Conservation (phyloP, 1,140 invertebrate species). For the Temnothorax nylanderi region DNA sequence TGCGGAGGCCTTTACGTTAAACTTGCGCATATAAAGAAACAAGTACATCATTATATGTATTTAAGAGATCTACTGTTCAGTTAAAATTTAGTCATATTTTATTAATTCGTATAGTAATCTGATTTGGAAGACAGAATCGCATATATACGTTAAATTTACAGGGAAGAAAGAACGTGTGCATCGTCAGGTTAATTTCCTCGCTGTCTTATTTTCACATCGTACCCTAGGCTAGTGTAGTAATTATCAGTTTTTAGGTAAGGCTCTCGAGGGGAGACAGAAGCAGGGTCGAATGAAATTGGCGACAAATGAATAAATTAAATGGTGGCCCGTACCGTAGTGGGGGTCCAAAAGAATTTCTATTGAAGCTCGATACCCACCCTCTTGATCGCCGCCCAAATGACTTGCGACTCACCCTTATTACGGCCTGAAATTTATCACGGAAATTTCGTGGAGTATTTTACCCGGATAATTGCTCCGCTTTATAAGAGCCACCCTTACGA, state of each 20-base stretch:
- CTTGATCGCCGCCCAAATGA: slow-evolving; percentile 75
- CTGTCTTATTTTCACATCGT: slow-evolving; percentile 19
- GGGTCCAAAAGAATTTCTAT: slow-evolving; percentile 80
- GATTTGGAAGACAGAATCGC: background rate
- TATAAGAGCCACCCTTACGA: slow-evolving; percentile 74
- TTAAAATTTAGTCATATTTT: background rate
- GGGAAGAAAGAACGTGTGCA: background rate
- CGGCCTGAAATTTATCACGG: slow-evolving; percentile 78
- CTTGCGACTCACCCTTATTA: slow-evolving; percentile 81
- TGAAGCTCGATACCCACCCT: slow-evolving; percentile 76
- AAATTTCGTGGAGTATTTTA: slow-evolving; percentile 80
- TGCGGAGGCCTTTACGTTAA: background rate
- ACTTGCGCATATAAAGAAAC: background rate
- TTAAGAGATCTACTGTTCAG: background rate
- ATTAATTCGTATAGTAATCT: background rate
- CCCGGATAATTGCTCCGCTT: slow-evolving; percentile 79
- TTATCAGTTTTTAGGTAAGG: slow-evolving; percentile 71
- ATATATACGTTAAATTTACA: background rate
- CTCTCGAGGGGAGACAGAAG: slow-evolving; percentile 13
- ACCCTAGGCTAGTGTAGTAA: slow-evolving; percentile 55
- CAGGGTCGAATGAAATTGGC: slow-evolving; percentile 57
- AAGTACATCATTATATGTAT: background rate
- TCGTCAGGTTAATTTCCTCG: slow-evolving; percentile 16
- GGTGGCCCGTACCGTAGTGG: background rate
- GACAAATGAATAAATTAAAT: slow-evolving; percentile 80